Percentiles rank a stretch among this genome's conserved stretches.
Evolutionary conservation across 2,888 invertebrate genomes (phyloP).

Genomic region (Rhagium mordax): DNA sequence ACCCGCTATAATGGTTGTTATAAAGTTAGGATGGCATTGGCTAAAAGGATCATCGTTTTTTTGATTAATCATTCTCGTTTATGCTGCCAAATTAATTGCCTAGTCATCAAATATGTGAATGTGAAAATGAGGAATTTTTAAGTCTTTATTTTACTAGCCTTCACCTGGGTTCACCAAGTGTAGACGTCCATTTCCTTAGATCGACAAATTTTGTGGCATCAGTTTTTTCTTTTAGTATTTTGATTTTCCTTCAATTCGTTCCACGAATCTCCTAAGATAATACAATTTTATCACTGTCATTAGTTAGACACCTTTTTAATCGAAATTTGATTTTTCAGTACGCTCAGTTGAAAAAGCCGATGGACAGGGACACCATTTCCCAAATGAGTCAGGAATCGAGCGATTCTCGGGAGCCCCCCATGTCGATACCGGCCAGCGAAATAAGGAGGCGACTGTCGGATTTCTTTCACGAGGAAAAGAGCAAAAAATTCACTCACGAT

Average conservation of each 20-base stretch:
- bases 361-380: conserved; percentile 87
- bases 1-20: background rate
- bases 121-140: too few species aligned
- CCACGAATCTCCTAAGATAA: too few species aligned
- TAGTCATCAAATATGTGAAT: too few species aligned
- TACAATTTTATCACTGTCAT: too few species aligned
- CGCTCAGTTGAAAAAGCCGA: conserved; percentile 76
- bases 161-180: too few species aligned
- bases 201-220: too few species aligned
- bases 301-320: too few species aligned
- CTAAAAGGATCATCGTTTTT: background rate
- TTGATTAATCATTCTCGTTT: background rate
- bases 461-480: conserved; percentile 81
- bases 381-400: conserved; percentile 91
- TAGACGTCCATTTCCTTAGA: too few species aligned
- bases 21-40: background rate
- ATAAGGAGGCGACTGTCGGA: conserved; percentile 88
- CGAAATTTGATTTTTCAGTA: conserved; percentile 71
- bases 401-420: conserved; percentile 81
- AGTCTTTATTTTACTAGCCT: too few species aligned
- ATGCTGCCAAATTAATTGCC: background rate
- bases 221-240: too few species aligned
- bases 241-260: too few species aligned
- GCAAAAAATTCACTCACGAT: conserved; percentile 89
- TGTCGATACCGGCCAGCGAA: conserved; percentile 88